Conservation (phyloP, 2,888 invertebrate species). For the Trichogramma dendrolimi region DNA sequence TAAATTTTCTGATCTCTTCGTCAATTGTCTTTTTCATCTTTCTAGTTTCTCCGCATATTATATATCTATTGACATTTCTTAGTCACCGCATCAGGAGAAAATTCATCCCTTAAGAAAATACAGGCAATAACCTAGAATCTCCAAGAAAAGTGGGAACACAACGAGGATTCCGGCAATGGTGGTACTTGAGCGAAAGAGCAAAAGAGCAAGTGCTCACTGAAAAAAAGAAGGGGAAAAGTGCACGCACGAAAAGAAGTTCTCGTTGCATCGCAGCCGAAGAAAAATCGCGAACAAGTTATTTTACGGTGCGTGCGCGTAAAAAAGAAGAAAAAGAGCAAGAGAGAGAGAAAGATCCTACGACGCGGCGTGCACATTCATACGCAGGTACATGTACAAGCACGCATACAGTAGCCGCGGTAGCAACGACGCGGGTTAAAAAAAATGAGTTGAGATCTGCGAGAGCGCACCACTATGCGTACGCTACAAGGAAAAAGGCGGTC, state of each 20-base stretch:
- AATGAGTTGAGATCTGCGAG: background rate
- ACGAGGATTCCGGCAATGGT: conserved; percentile 18
- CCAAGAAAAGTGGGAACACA: conserved; percentile 31
- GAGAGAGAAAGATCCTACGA: conserved; percentile 10
- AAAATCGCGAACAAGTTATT: conserved; percentile 12
- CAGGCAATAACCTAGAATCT: conserved; percentile 48
- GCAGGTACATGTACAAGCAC: background rate
- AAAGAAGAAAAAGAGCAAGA: conserved; percentile 13
- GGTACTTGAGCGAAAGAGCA: conserved; percentile 27
- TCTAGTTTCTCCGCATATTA: too few relatives aligned
- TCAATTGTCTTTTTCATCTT: too few relatives aligned
- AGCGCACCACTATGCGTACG: background rate
- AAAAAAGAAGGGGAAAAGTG: conserved; percentile 6
- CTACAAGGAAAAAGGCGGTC: conserved; percentile 25
- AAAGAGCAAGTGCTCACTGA: background rate
- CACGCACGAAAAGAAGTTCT: background rate
- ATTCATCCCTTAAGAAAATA: conserved; percentile 47
- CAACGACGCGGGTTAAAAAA: too few relatives aligned
- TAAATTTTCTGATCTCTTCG: too few relatives aligned
- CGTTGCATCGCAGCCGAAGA: conserved; percentile 8
- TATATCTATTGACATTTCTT: too few relatives aligned
- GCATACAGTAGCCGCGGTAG: too few relatives aligned
- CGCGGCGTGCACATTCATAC: background rate
- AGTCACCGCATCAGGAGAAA: conserved; percentile 14
- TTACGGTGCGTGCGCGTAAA: conserved; percentile 19